Conservation (phyloP, 1,140 invertebrate genomes). For the Drosophila nigromelanica region DNA sequence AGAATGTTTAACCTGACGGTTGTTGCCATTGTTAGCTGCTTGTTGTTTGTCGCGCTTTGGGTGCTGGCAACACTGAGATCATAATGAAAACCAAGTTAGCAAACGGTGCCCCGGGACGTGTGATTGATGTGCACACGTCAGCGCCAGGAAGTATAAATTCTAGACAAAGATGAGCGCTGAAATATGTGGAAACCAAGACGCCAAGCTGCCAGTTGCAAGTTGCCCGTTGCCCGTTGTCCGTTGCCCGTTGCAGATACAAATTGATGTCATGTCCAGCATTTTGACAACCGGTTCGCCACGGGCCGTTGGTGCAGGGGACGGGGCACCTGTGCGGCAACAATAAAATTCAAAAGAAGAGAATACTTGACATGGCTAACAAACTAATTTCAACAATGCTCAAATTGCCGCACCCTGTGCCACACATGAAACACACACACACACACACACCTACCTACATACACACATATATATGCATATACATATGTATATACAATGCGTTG, state of each 20-base stretch:
- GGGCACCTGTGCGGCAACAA: constrained; percentile 14
- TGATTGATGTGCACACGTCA: constrained; percentile 76
- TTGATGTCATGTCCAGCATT: constrained; percentile 70
- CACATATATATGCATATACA: too few species aligned
- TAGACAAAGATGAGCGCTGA: constrained; percentile 68
- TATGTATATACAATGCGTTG: constrained; percentile 43
- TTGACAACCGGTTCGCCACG: constrained; percentile 66
- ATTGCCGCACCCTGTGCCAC: constrained; percentile 25
- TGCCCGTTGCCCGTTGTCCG: not conserved
- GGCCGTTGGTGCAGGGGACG: constrained; percentile 6
- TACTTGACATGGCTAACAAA: constrained; percentile 63
- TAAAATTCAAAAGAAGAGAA: constrained; percentile 6
- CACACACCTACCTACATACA: too few species aligned
- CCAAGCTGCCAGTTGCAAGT: constrained; percentile 3
- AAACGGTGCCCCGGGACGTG: constrained; percentile 37
- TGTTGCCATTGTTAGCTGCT: constrained; percentile 30
- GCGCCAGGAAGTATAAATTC: constrained; percentile 75
- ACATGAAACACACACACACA: not conserved
- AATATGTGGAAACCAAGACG: constrained; percentile 19
- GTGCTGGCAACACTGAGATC: constrained; percentile 5
- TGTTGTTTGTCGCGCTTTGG: constrained; percentile 24
- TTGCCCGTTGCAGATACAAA: constrained; percentile 65
- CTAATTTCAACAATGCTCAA: constrained; percentile 67
- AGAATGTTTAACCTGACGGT: constrained; percentile 69
- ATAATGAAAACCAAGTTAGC: constrained; percentile 67